phyloP scores from a whole-genome alignment of 92 coral and sea anemone genomes.

The Actinernus sp. region DNA sequence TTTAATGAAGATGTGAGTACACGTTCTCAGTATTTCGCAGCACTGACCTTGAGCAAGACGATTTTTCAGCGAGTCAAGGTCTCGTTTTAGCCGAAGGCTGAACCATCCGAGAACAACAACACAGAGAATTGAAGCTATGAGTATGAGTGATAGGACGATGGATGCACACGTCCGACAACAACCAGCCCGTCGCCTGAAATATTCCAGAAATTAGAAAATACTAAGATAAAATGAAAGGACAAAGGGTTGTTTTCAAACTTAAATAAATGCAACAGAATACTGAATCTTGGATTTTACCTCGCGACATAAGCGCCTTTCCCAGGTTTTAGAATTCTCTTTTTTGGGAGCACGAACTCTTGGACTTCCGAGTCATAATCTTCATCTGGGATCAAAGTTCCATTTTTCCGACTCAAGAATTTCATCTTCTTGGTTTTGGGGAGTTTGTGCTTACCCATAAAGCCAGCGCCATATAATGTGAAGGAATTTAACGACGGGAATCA shows the following conservation, averaged over 20 bases:
- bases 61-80: constrained; percentile 71
- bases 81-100: constrained; percentile 85
- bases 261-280: constrained; percentile 6
- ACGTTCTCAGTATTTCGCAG: neutral
- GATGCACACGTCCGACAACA: constrained; percentile 93
- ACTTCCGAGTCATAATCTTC: constrained; percentile 85
- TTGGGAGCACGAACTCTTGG: constrained; percentile 82
- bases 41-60: constrained; percentile 83
- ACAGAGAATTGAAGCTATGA: constrained; percentile 83
- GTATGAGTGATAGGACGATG: constrained; percentile 75
- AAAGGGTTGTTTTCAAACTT: neutral
- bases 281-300: constrained; percentile 9
- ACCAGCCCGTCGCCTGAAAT: constrained; percentile 74
- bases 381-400: constrained; percentile 84
- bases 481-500: constrained; percentile 13
- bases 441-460: constrained; percentile 72
- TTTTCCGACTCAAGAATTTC: constrained; percentile 83
- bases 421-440: constrained; percentile 40
- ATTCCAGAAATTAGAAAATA: constrained; percentile 14
- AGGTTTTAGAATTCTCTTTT: constrained; percentile 84
- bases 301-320: constrained; percentile 79
- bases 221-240: constrained; percentile 22
- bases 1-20: neutral
- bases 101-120: constrained; percentile 91
- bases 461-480: constrained; percentile 35